These are phyloP conservation scores for Fulmarus glacialis DNA, from an alignment of 2,113 vertebrate species.

Conservation along the genomic window DNA sequence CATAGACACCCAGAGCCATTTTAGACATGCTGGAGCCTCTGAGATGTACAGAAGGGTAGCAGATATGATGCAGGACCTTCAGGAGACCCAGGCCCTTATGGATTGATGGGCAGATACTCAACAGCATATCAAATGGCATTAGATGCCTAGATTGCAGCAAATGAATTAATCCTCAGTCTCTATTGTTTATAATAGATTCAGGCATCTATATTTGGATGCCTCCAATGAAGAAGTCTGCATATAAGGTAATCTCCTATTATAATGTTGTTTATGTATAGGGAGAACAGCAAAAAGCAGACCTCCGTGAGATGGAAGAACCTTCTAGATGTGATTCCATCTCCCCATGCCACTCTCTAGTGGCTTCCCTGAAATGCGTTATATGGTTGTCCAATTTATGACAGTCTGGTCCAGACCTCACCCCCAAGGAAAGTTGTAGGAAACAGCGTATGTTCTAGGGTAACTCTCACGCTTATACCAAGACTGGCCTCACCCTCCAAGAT, in stretches of 20 bases:
- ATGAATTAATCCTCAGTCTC: not conserved
- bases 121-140: not conserved
- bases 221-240: not conserved
- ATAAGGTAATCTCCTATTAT: not conserved
- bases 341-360: not conserved
- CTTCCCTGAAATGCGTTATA: not conserved
- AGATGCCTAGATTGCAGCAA: not conserved
- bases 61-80: not conserved
- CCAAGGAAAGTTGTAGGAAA: not conserved
- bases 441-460: not conserved
- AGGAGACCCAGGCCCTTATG: not conserved
- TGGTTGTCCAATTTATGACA: not conserved
- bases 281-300: not conserved
- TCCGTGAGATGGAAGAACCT: not conserved
- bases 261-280: not conserved
- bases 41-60: not conserved
- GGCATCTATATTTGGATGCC: not conserved
- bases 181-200: not conserved
- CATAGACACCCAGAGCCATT: not conserved
- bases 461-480: not conserved
- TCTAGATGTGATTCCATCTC: not conserved
- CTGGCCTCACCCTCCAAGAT: not conserved
- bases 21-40: not conserved
- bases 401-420: not conserved
- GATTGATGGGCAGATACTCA: not conserved